phyloP scores from a whole-genome alignment of 2,888 invertebrate species.

The Drosophila bunnanda region DNA sequence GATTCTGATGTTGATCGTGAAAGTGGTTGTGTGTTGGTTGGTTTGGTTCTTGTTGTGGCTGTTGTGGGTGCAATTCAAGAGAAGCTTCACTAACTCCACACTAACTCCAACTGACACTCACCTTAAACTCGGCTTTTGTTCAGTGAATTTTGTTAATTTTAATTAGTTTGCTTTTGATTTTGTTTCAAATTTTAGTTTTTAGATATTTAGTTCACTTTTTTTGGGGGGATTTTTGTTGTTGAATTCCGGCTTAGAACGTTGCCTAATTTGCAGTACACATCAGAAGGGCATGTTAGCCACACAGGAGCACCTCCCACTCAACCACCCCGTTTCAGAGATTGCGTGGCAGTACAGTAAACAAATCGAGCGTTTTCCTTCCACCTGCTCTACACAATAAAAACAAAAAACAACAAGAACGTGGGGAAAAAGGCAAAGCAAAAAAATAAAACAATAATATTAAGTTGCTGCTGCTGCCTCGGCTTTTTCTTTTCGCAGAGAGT shows the following conservation, averaged over 20 bases:
- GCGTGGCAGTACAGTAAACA: conserved; percentile 64
- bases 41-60: conserved; percentile 43
- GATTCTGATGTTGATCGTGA: conserved; percentile 21
- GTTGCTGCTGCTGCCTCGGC: conserved; percentile 28
- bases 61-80: conserved; percentile 34
- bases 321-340: conserved; percentile 27
- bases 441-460: conserved; percentile 52
- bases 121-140: conserved; percentile 25
- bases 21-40: conserved; percentile 42
- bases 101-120: conserved; percentile 37
- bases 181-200: neutral
- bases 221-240: conserved; percentile 2
- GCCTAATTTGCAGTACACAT: conserved; percentile 51
- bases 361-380: conserved; percentile 55
- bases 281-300: conserved; percentile 40
- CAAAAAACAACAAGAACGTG: neutral
- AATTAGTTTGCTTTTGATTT: neutral
- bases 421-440: conserved; percentile 34
- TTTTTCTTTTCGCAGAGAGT: conserved; percentile 8
- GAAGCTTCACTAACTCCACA: conserved; percentile 28
- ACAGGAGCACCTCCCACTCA: conserved; percentile 6
- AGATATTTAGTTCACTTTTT: neutral
- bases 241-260: conserved; percentile 21
- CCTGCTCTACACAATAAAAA: conserved; percentile 17
- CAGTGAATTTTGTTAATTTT: conserved; percentile 3